Conservation (phyloP, 2,888 invertebrate species). For the Acholoe squamosa region DNA sequence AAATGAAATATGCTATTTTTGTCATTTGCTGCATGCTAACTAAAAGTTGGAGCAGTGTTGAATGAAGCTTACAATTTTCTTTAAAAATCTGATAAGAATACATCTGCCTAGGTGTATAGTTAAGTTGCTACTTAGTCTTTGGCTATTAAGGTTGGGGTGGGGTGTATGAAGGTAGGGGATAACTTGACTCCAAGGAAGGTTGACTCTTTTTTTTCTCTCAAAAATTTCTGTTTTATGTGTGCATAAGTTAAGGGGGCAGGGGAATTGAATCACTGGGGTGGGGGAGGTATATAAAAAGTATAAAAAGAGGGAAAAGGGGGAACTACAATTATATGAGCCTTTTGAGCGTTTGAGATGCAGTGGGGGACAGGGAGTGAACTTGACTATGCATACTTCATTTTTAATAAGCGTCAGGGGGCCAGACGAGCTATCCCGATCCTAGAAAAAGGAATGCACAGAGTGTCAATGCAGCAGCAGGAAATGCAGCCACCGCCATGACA, state of each 20-base stretch:
- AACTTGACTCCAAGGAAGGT: constrained; percentile 1
- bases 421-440: constrained; percentile 58
- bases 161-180: not conserved
- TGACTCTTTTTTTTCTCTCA: not conserved
- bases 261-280: not conserved
- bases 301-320: not conserved
- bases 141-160: not conserved
- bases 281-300: not conserved
- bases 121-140: too few species aligned
- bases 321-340: constrained; percentile 31
- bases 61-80: too few species aligned
- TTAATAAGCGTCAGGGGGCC: constrained; percentile 59
- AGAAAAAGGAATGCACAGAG: constrained; percentile 61
- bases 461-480: constrained; percentile 16
- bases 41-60: too few species aligned
- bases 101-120: too few species aligned
- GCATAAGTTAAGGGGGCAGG: not conserved
- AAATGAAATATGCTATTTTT: too few species aligned
- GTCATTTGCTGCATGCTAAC: too few species aligned
- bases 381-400: constrained; percentile 63
- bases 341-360: constrained; percentile 56
- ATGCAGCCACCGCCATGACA: not conserved
- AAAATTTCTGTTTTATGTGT: not conserved
- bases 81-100: too few species aligned
- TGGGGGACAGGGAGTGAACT: constrained; percentile 26